Base-by-base conservation (phyloP, 2,113 vertebrate species). In the Shinisaurus crocodilurus region DNA sequence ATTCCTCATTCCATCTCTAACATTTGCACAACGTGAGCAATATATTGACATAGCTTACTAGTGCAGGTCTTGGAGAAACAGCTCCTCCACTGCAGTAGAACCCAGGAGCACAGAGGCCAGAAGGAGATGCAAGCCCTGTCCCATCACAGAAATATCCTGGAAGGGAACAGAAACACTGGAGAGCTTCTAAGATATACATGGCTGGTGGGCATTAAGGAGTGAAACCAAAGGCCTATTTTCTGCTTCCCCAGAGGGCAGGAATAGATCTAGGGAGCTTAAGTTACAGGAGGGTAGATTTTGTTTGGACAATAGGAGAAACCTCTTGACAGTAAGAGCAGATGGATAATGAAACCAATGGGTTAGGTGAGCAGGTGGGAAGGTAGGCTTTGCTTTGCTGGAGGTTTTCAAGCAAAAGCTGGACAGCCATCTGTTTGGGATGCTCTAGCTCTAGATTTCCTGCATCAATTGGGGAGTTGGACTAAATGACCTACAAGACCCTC, bases 31-130 rank as follows among this genome's bases (percentile, higher is more conserved):
- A 12, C 0, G 34, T 25, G 88, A 48, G 32, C 27, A 7, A 32
- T 3, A 65, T 15, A 37, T 69, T 15, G 34, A 5, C 7, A 87
- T n/a, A 72, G 23, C 89, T 92, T 92, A 96, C 95, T 85, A 20
- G 92, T 84, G 88, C 93, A 93, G 93, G 95, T 93, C 43, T 97
- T 96, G 93, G 98, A 96, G 85, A 97, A 88, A 95, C 23, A 5
- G 97, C 94, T 87, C 98, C 97, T 8, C 69, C 93, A 16, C 90
- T 94, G 87, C 99, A 99, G 94, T 98, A 98, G 95, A 98, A 99
- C 32, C 98, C 98, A 90, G 97, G 89, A 90, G 95, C 95, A 95
- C 99, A 99, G 95, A 96, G 76, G 5, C 98, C 98, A 32, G 96
- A 95, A 37, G 98, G 98, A 32, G 94, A 90, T 0, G 94, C 69